These are phyloP conservation scores for Echinometra lucunter DNA, from an alignment of 53 echinoderm and acorn worm species.

Conservation along the genomic window DNA sequence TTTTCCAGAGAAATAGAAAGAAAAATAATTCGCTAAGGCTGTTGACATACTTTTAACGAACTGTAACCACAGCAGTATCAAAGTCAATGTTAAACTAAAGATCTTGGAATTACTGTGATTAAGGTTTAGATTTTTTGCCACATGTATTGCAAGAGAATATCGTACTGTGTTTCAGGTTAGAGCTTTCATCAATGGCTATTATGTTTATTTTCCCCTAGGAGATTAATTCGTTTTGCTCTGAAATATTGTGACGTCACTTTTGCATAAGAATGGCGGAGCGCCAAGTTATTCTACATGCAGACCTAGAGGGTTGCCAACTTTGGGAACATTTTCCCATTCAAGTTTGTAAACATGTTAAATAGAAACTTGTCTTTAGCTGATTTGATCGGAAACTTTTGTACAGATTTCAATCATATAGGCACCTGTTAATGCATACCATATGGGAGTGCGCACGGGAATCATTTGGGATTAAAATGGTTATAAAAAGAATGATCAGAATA, in stretches of 20 bases:
- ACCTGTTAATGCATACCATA: neutral
- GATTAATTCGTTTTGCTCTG: constrained; percentile 12
- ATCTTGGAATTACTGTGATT: neutral
- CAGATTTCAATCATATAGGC: neutral
- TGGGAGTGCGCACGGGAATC: no score
- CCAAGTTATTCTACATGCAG: neutral
- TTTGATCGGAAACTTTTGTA: neutral
- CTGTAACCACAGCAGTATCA: neutral
- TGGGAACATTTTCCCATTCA: neutral
- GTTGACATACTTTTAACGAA: neutral
- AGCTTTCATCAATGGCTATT: constrained; percentile 17
- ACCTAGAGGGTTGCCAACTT: neutral
- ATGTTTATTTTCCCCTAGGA: constrained; percentile 7
- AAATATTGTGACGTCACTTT: neutral
- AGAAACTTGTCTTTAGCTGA: no score
- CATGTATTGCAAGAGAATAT: neutral
- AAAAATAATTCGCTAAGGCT: neutral
- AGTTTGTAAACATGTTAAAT: no score
- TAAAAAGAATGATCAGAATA: no score
- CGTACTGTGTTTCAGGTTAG: neutral
- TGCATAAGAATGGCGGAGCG: constrained; percentile 6
- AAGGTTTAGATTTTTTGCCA: neutral
- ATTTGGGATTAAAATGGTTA: no score
- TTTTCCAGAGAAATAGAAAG: neutral
- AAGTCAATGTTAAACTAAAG: neutral